Evolutionary conservation across 1,140 invertebrate genomes (phyloP), one percentile per base, ranked within the genome.

Genomic region (Monomorium pharaonis): DNA sequence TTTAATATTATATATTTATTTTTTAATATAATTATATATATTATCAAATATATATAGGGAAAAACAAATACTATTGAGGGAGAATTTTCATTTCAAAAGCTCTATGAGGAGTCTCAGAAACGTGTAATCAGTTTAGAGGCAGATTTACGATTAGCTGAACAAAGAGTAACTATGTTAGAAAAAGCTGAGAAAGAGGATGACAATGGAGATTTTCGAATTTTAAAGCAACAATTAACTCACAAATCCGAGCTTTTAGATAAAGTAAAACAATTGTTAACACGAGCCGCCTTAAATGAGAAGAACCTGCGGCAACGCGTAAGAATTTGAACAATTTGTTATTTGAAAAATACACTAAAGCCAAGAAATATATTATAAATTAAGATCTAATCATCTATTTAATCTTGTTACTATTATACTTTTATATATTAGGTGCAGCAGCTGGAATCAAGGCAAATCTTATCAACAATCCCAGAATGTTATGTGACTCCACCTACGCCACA

Each of bases 221-320:
- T 96, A 3, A 95, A 92, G 86, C 92, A 91, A 54, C 95, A 96
- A 88, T 89, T 96, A n/a, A 86, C 85, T 27, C 94, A 96, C n/a
- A 96, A 96, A 91, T 94, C 93, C 7, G 92, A 95, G 77, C 91
- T 96, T 12, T 80, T 96, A 33, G 94, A 95, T 58, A 96, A 95
- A 92, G 95, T 96, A 4, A 96, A 96, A 88, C 91, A 95, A 44
- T 91, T 96, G 47, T 90, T 96, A 58, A 95, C 96, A 56, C 93
- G 94, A 77, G 96, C 96, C 30, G 95, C 96, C 10, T 84, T 92
- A 5, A 96, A 96, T 91, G 96, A 96, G 87, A 96, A 96, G 88
- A 88, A 92, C 16, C 93, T 96, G 65, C 91, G 95, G 7, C 94
- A 96, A 83, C 94, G 95, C 86, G 96, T 96, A 88, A 92, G 86